Conservation (phyloP, 1,140 invertebrate genomes). For the Pseudomyrmex dendroicus region DNA sequence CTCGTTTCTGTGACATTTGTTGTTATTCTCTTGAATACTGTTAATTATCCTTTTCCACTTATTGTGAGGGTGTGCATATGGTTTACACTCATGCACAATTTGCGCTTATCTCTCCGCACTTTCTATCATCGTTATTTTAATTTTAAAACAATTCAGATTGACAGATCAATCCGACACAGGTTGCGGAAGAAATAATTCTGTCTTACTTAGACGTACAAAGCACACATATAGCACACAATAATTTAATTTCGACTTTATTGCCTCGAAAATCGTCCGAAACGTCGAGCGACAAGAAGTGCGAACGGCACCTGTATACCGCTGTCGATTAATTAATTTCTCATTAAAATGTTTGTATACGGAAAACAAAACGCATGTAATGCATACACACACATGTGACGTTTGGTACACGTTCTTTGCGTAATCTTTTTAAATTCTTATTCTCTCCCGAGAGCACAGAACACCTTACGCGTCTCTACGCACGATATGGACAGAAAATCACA, state of each 20-base stretch:
- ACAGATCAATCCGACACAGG: neutral
- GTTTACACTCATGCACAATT: conserved; percentile 3
- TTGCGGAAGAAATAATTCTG: neutral
- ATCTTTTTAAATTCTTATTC: conserved; percentile 5
- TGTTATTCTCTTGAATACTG: conserved; percentile 6
- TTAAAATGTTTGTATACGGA: conserved; percentile 4
- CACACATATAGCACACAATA: neutral
- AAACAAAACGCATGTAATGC: neutral
- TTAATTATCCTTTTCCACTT: conserved; percentile 1
- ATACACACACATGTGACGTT: neutral
- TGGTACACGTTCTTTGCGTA: conserved; percentile 16
- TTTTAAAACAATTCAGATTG: neutral
- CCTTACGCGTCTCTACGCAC: neutral
- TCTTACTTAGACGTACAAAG: neutral
- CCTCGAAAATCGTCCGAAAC: neutral
- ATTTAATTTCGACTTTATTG: neutral
- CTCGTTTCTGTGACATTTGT: neutral
- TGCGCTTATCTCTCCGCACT: neutral
- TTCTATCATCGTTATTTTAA: neutral
- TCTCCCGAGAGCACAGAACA: conserved; percentile 12
- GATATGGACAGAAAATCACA: neutral
- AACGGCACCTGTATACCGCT: neutral
- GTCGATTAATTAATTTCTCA: neutral
- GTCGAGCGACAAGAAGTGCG: conserved; percentile 13
- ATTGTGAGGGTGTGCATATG: conserved; percentile 44